These are phyloP conservation scores for Xestia rhomboidea DNA, from an alignment of 2,888 invertebrate species.

Conservation along the genomic window DNA sequence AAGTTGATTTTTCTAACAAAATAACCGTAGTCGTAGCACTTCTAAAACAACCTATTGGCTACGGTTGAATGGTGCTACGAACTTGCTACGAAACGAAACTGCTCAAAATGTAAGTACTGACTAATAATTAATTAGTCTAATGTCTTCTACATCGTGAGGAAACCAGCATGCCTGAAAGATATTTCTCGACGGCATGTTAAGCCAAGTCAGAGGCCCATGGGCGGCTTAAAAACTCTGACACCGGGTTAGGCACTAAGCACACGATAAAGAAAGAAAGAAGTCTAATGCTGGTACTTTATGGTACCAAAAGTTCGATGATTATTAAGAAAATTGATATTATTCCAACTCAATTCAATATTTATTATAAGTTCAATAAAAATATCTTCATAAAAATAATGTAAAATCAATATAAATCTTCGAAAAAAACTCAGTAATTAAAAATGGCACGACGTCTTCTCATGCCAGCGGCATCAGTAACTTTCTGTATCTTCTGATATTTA, in stretches of 20 bases:
- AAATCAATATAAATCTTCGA: conserved; percentile 1
- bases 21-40: no score
- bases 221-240: no score
- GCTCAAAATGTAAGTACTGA: not conserved
- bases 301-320: no score
- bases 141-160: no score
- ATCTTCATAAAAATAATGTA: conserved; percentile 51
- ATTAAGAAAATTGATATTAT: not conserved
- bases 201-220: no score
- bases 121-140: not conserved
- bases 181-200: no score
- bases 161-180: no score
- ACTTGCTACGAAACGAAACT: conserved; percentile 16
- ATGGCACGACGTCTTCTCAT: conserved; percentile 76
- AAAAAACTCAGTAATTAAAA: conserved; percentile 53
- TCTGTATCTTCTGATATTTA: conserved; percentile 90
- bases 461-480: conserved; percentile 71
- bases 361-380: conserved; percentile 39
- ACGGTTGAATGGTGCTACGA: conserved; percentile 7
- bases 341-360: conserved; percentile 10
- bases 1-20: not conserved
- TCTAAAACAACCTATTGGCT: not conserved
- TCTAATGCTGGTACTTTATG: not conserved
- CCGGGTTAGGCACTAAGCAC: no score
- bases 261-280: no score